Evolutionary conservation across 2,888 invertebrate genomes (phyloP).

Genomic region (Druceiella hillmani): DNA sequence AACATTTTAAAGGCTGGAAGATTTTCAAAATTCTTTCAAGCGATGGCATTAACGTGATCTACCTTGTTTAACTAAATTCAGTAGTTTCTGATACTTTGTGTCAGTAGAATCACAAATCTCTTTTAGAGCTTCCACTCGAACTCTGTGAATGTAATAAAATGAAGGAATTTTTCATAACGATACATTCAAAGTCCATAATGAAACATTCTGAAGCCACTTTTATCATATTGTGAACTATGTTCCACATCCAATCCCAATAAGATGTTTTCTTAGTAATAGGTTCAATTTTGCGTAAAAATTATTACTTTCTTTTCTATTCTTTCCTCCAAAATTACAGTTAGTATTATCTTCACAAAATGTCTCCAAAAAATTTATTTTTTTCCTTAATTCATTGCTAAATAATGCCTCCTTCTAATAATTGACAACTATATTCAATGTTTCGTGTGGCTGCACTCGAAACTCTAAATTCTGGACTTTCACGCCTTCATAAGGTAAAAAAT

Average conservation of each 20-base stretch:
- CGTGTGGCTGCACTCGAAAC: slow-evolving; percentile 18
- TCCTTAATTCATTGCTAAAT: slow-evolving; percentile 17
- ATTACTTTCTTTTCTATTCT: slow-evolving; percentile 16
- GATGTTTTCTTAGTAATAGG: slow-evolving; percentile 17
- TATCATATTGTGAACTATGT: slow-evolving; percentile 27
- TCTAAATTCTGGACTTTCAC: slow-evolving; percentile 19
- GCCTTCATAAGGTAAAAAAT: too few species aligned
- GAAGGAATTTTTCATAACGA: slow-evolving; percentile 17
- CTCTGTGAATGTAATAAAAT: slow-evolving; percentile 13
- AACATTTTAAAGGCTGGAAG: too few species aligned
- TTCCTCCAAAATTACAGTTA: slow-evolving; percentile 13
- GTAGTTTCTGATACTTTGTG: slow-evolving; percentile 17
- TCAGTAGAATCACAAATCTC: slow-evolving; percentile 26
- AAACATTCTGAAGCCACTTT: too few species aligned
- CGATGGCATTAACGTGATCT: slow-evolving; percentile 24
- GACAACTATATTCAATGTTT: slow-evolving; percentile 16
- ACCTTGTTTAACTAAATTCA: slow-evolving; percentile 23
- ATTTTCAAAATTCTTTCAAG: slow-evolving; percentile 21
- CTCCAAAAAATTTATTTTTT: slow-evolving; percentile 17
- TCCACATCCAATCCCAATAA: slow-evolving; percentile 27
- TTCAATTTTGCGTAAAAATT: slow-evolving; percentile 24
- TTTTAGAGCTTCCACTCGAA: slow-evolving; percentile 25
- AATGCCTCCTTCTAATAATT: slow-evolving; percentile 15
- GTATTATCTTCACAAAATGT: slow-evolving; percentile 18
- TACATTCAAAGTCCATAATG: slow-evolving; percentile 25